Conservation (phyloP, 1,140 invertebrate species). For the Lucilia cuprina region DNA sequence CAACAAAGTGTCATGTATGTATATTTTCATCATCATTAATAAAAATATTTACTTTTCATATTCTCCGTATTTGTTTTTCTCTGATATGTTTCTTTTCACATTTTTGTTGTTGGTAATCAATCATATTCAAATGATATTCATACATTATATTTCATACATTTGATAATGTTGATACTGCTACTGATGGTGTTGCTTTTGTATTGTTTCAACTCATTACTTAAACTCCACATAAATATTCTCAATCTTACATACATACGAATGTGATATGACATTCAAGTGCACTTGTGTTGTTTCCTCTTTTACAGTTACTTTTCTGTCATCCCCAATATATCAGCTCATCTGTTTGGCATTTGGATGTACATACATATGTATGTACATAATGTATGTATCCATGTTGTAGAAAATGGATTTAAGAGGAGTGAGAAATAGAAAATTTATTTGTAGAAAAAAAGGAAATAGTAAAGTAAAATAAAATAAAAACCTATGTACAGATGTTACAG, state of each 20-base stretch:
- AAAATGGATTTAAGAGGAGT: background rate
- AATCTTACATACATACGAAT: background rate
- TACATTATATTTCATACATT: conserved; percentile 1
- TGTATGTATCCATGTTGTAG: background rate
- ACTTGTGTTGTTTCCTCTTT: no score
- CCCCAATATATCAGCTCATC: background rate
- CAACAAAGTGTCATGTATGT: background rate
- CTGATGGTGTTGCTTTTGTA: background rate
- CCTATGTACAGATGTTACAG: conserved; percentile 23
- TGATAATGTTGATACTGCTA: background rate
- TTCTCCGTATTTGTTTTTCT: background rate
- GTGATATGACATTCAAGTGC: no score
- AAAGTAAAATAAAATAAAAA: background rate
- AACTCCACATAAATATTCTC: background rate
- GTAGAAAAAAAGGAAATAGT: background rate
- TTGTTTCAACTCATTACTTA: background rate
- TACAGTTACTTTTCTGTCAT: background rate
- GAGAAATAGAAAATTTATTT: background rate
- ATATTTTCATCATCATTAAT: conserved; percentile 27
- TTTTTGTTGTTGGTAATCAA: conserved; percentile 21
- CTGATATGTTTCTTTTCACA: background rate
- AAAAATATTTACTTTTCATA: conserved; percentile 26
- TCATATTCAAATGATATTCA: conserved; percentile 27
- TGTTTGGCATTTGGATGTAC: no score
- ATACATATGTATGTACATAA: background rate